These are phyloP conservation scores for Smittia aterrima DNA, from an alignment of 2,888 invertebrate genomes.

Conservation along the genomic window DNA sequence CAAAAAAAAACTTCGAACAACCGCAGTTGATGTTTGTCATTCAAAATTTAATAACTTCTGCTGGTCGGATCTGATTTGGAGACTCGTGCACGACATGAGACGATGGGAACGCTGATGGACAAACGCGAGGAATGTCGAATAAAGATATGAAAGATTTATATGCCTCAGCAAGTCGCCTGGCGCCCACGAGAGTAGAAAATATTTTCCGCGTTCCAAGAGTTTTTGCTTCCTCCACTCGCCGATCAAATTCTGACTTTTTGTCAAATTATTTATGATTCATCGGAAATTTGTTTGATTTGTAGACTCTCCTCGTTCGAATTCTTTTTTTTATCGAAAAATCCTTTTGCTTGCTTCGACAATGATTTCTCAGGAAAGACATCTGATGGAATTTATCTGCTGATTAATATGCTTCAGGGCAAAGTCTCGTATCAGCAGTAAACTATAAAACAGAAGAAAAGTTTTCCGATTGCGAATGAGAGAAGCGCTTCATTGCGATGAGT, in stretches of 20 bases:
- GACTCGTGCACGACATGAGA: background rate
- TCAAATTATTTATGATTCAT: conserved; percentile 37
- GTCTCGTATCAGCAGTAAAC: background rate
- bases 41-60: conserved; percentile 18
- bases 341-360: too few species aligned
- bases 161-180: background rate
- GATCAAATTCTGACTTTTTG: conserved; percentile 18
- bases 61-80: background rate
- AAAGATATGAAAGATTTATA: conserved; percentile 7
- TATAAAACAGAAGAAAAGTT: background rate
- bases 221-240: background rate
- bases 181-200: background rate
- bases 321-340: conserved; percentile 1
- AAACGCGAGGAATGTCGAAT: background rate
- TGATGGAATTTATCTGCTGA: conserved; percentile 14
- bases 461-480: background rate
- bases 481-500: background rate
- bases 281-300: conserved; percentile 36
- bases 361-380: background rate
- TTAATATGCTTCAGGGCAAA: background rate
- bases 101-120: background rate
- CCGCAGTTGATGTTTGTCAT: background rate
- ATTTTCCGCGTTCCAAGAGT: conserved; percentile 33
- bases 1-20: background rate
- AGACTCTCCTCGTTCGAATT: background rate